Conservation (phyloP, 2,888 invertebrate species). For the Pachycephus smyrnensis region DNA sequence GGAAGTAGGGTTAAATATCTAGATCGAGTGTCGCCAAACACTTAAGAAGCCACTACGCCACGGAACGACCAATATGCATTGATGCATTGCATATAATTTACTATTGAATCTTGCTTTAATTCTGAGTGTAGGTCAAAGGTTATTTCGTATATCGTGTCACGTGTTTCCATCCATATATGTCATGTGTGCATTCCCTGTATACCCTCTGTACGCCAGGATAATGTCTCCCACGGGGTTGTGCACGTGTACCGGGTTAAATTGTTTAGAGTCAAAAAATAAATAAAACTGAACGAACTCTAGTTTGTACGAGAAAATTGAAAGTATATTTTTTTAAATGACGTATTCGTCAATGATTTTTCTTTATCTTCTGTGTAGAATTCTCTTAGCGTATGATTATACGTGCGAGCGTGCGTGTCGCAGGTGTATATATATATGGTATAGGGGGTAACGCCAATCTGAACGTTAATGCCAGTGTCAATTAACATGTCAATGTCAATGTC, state of each 20-base stretch:
- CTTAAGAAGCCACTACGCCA: slow-evolving; percentile 55
- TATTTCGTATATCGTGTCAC: neutral
- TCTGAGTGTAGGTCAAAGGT: neutral
- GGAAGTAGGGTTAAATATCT: slow-evolving; percentile 21
- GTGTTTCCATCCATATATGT: neutral
- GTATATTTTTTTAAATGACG: neutral
- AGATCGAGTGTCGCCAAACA: slow-evolving; percentile 34
- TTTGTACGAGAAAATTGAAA: neutral
- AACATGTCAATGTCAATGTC: slow-evolving; percentile 48
- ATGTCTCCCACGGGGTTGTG: neutral
- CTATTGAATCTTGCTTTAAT: neutral
- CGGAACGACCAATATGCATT: slow-evolving; percentile 49
- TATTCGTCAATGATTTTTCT: neutral
- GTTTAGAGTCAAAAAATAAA: neutral
- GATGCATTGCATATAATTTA: slow-evolving; percentile 8
- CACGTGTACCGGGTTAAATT: neutral
- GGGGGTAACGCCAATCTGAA: neutral
- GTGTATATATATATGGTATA: neutral
- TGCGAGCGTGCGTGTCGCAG: slow-evolving; percentile 46
- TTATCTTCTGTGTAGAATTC: slow-evolving; percentile 3
- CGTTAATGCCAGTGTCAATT: slow-evolving; percentile 38
- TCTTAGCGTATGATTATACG: slow-evolving; percentile 25
- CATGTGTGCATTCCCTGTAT: neutral
- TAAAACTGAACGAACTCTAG: neutral
- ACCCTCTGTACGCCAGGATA: neutral